These are phyloP conservation scores for Plutomurus gul DNA, from an alignment of 1,140 invertebrate species.

Conservation along the genomic window DNA sequence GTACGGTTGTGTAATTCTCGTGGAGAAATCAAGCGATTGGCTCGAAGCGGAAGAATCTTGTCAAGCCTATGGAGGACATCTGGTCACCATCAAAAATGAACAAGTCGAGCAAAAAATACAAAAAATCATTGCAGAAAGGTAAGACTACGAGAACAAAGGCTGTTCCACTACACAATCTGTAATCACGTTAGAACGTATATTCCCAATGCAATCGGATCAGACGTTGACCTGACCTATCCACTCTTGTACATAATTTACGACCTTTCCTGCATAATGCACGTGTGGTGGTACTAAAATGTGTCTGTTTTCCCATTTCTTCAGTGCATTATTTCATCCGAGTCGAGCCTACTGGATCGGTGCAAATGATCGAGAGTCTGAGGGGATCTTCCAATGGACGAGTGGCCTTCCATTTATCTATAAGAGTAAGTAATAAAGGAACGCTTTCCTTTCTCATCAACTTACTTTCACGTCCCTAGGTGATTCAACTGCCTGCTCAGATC, in stretches of 20 bases:
- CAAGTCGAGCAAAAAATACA: constrained; percentile 61
- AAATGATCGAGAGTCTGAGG: constrained; percentile 71
- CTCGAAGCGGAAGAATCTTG: constrained; percentile 69
- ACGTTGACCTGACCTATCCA: neutral
- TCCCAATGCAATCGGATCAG: neutral
- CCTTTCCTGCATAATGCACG: neutral
- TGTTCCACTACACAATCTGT: too few relatives aligned
- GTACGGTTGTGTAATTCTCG: constrained; percentile 67
- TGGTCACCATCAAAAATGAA: constrained; percentile 67
- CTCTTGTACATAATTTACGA: neutral
- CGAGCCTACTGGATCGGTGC: constrained; percentile 76
- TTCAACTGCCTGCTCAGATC: neutral
- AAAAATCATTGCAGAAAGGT: constrained; percentile 52
- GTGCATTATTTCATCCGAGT: constrained; percentile 53
- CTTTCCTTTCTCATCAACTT: neutral
- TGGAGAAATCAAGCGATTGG: constrained; percentile 66
- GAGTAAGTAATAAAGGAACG: constrained; percentile 64
- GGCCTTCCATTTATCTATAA: constrained; percentile 71
- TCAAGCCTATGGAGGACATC: constrained; percentile 65
- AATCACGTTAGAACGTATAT: too few relatives aligned
- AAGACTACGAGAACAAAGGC: constrained; percentile 10
- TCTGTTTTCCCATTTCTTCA: constrained; percentile 32
- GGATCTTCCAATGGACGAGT: constrained; percentile 76
- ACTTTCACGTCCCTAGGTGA: neutral
- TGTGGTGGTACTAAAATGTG: neutral